Evolutionary conservation across 2,888 invertebrate species (phyloP).

Genomic region (Parnassius mnemosyne): DNA sequence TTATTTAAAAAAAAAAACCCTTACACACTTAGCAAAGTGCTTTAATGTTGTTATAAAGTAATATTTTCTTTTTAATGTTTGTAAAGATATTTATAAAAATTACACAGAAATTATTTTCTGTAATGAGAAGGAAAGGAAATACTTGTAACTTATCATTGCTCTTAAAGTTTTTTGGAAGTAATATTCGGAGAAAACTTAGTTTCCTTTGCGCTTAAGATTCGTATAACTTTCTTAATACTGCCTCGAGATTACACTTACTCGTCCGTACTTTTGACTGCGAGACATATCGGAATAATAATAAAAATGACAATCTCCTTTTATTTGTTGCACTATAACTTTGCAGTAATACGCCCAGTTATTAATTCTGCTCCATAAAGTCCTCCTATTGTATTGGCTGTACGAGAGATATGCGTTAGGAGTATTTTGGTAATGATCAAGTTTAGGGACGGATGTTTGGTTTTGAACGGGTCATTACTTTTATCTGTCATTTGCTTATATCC

Average conservation of each 20-base stretch:
- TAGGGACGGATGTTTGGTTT: slow-evolving; percentile 23
- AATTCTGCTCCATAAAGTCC: slow-evolving; percentile 73
- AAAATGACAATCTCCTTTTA: slow-evolving; percentile 70
- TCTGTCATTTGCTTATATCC: background rate
- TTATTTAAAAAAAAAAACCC: too few species aligned
- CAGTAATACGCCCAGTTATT: slow-evolving; percentile 65
- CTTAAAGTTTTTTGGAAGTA: slow-evolving; percentile 64
- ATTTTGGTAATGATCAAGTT: slow-evolving; percentile 31
- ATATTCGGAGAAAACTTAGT: slow-evolving; percentile 65
- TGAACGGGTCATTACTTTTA: slow-evolving; percentile 28
- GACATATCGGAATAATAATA: slow-evolving; percentile 68
- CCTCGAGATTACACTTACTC: slow-evolving; percentile 65
- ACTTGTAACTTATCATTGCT: slow-evolving; percentile 60
- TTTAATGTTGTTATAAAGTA: too few species aligned
- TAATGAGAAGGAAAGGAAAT: slow-evolving; percentile 35
- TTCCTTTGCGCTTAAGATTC: slow-evolving; percentile 63
- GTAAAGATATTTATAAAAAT: too few species aligned
- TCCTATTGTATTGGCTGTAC: slow-evolving; percentile 44
- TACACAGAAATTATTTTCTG: too few species aligned
- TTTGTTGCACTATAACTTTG: slow-evolving; percentile 66
- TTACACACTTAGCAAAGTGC: too few species aligned
- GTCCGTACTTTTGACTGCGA: slow-evolving; percentile 52
- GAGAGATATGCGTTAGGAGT: slow-evolving; percentile 34
- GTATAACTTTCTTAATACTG: slow-evolving; percentile 76
- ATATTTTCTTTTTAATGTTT: too few species aligned